phyloP scores from a whole-genome alignment of 64 coral and sea anemone genomes.

The Porites australiensis region DNA sequence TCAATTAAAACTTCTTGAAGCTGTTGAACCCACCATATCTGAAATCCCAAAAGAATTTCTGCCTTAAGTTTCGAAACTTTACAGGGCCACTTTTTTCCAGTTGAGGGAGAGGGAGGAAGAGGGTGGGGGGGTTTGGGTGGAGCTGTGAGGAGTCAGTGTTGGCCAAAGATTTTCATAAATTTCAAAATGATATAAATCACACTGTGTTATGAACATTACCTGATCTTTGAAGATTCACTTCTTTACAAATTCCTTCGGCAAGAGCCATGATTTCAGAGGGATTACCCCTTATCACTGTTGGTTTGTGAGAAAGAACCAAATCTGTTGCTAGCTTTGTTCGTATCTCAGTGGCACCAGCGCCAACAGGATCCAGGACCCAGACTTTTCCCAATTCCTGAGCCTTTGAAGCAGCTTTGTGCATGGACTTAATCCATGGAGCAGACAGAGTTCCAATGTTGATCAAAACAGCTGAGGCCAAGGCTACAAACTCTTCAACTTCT shows the following conservation, averaged over 20 bases:
- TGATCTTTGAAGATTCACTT: slow-evolving; percentile 20
- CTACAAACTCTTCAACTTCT: slow-evolving; percentile 49
- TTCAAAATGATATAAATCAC: no score
- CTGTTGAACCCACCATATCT: no score
- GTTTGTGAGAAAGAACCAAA: slow-evolving; percentile 28
- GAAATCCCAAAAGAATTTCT: no score
- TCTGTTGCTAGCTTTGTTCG: slow-evolving; percentile 49
- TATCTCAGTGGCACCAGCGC: slow-evolving; percentile 25
- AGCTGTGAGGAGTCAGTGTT: no score
- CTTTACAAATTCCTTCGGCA: slow-evolving; percentile 32
- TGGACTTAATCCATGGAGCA: slow-evolving; percentile 51
- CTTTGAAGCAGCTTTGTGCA: slow-evolving; percentile 44
- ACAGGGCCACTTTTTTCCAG: no score
- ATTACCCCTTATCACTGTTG: slow-evolving; percentile 48
- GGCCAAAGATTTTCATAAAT: no score
- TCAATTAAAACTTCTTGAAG: no score
- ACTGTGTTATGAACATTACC: not conserved
- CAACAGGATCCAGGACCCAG: slow-evolving; percentile 50
- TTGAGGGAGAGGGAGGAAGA: no score
- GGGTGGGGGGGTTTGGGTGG: no score
- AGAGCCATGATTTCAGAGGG: slow-evolving; percentile 53
- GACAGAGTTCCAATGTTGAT: slow-evolving; percentile 60
- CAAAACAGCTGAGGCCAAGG: slow-evolving; percentile 25
- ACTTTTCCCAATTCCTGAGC: slow-evolving; percentile 14
- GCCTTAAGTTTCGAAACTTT: no score